These are phyloP conservation scores for Festucalex cinctus DNA, from an alignment of 2,113 vertebrate species.

Conservation along the genomic window DNA sequence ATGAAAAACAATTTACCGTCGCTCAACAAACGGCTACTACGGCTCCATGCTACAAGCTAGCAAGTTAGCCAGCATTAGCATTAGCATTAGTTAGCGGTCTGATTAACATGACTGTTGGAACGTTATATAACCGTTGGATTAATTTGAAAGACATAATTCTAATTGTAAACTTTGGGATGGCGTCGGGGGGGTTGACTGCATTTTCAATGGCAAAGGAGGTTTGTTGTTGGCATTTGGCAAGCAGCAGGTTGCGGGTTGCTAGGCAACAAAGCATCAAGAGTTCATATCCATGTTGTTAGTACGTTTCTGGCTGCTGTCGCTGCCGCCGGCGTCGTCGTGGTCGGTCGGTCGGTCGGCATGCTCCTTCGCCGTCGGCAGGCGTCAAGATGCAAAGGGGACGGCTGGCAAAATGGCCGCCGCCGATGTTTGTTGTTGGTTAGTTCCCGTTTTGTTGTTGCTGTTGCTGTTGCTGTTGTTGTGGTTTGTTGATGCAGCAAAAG, in stretches of 20 bases:
- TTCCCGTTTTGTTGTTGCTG: constrained; percentile 62
- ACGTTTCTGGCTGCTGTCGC: constrained; percentile 25
- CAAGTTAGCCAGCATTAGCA: no score
- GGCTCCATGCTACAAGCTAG: no score
- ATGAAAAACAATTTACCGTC: no score
- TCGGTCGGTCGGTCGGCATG: no score
- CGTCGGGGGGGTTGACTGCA: background rate
- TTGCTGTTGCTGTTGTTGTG: background rate
- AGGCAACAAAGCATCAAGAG: constrained; percentile 6
- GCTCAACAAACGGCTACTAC: no score
- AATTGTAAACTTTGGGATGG: no score
- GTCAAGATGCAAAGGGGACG: constrained; percentile 76
- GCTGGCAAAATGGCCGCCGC: constrained; percentile 75
- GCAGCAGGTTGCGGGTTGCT: constrained; percentile 1
- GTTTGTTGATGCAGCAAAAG: constrained; percentile 57
- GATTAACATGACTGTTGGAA: no score
- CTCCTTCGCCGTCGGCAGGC: constrained; percentile 73
- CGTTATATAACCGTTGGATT: no score
- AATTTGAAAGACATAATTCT: no score
- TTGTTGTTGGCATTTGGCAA: background rate
- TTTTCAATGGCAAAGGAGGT: background rate
- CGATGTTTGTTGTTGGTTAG: constrained; percentile 64
- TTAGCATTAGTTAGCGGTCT: no score
- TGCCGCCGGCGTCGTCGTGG: constrained; percentile 30
- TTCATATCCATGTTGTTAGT: constrained; percentile 78